Conservation (phyloP, 2,113 vertebrate species). For the Anthoscopus minutus region DNA sequence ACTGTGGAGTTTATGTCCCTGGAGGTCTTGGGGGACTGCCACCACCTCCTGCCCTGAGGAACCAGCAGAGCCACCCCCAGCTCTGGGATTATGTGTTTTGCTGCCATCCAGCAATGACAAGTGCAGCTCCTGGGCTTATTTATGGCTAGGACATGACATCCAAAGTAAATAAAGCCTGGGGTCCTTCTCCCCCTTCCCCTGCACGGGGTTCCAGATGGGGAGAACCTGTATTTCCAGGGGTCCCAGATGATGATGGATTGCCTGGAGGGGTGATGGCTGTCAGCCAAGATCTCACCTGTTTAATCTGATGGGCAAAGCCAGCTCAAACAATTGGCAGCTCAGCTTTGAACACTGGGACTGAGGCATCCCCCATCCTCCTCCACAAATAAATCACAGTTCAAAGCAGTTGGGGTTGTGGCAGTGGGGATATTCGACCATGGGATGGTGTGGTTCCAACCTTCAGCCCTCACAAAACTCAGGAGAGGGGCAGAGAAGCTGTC, state of each 20-base stretch:
- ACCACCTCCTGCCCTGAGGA: accelerated
- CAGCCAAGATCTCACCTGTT: not conserved
- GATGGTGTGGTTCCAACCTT: not conserved
- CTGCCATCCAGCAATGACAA: not conserved
- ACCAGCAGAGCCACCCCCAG: not conserved
- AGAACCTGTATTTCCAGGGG: accelerated
- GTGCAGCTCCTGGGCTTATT: not conserved
- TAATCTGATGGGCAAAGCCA: not conserved
- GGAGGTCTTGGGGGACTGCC: not conserved
- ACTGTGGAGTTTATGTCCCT: not conserved
- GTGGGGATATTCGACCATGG: not conserved
- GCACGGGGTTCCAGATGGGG: not conserved
- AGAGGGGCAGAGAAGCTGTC: accelerated
- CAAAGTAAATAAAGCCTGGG: not conserved
- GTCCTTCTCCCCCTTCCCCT: not conserved
- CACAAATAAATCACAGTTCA: not conserved
- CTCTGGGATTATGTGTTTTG: not conserved
- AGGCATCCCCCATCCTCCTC: not conserved
- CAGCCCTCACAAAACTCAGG: not conserved
- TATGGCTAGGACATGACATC: not conserved
- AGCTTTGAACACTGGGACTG: not conserved
- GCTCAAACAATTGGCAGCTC: not conserved
- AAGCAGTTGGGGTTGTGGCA: not conserved
- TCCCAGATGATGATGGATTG: not conserved
- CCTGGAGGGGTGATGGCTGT: not conserved